phyloP scores from a whole-genome alignment of 2,888 invertebrate genomes.

The Volucella zonaria region DNA sequence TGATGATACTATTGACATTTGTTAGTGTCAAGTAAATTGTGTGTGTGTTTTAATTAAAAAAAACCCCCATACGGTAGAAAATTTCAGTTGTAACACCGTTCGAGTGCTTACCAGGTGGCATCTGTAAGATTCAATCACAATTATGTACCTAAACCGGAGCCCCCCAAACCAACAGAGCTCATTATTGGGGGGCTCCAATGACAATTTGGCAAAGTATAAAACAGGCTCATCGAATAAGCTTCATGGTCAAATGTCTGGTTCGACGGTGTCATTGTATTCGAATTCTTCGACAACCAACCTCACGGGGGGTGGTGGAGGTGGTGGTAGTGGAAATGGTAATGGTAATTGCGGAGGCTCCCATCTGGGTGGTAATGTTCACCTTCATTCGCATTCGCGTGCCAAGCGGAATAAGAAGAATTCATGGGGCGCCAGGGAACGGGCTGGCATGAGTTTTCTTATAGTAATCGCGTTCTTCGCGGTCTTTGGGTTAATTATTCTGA shows the following conservation, averaged over 20 bases:
- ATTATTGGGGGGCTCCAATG: slow-evolving; percentile 80
- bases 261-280: slow-evolving; percentile 71
- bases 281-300: slow-evolving; percentile 73
- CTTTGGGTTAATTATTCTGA: slow-evolving; percentile 93
- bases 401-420: slow-evolving; percentile 81
- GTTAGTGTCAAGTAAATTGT: slow-evolving; percentile 62
- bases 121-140: slow-evolving; percentile 66
- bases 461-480: slow-evolving; percentile 95
- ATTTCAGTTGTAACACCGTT: neutral
- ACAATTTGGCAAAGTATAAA: slow-evolving; percentile 72
- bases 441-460: slow-evolving; percentile 94
- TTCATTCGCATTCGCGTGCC: slow-evolving; percentile 63
- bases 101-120: slow-evolving; percentile 26
- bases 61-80: slow-evolving; percentile 16
- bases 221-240: slow-evolving; percentile 52
- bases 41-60: slow-evolving; percentile 48
- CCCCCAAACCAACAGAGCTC: slow-evolving; percentile 79
- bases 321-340: neutral
- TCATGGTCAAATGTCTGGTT: slow-evolving; percentile 67
- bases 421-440: slow-evolving; percentile 87
- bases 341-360: slow-evolving; percentile 39
- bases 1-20: slow-evolving; percentile 73
- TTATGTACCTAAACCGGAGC: slow-evolving; percentile 81
- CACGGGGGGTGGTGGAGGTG: slow-evolving; percentile 43
- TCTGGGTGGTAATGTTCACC: slow-evolving; percentile 60